These are phyloP conservation scores for Drosophila peninsularis DNA, from an alignment of 2,888 invertebrate species.

Conservation along the genomic window DNA sequence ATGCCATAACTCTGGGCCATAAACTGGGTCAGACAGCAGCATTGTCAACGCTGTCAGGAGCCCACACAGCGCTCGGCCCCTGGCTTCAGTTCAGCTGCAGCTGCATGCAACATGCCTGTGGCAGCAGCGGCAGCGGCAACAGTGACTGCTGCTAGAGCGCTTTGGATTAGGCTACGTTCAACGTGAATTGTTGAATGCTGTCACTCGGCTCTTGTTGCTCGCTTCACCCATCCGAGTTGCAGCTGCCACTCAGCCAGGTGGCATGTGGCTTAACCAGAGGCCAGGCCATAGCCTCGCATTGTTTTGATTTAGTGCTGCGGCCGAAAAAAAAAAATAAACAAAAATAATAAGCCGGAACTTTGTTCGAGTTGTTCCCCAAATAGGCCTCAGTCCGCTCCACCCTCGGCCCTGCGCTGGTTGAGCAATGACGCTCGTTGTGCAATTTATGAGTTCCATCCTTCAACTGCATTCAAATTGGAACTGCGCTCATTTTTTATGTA, in stretches of 20 bases:
- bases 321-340: conserved; percentile 6
- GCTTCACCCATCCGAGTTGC: conserved; percentile 18
- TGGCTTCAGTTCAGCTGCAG: conserved; percentile 21
- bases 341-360: conserved; percentile 19
- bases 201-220: conserved; percentile 45
- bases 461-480: conserved; percentile 19
- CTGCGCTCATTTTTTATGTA: conserved; percentile 4
- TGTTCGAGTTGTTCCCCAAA: conserved; percentile 8
- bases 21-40: conserved; percentile 54
- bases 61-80: conserved; percentile 12
- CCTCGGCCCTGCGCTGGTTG: not conserved
- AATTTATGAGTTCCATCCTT: conserved; percentile 29
- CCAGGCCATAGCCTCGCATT: conserved; percentile 25
- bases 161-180: conserved; percentile 52
- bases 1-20: conserved; percentile 35
- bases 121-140: conserved; percentile 19
- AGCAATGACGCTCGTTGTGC: conserved; percentile 10
- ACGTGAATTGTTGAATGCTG: conserved; percentile 51
- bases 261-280: conserved; percentile 6
- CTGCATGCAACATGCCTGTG: conserved; percentile 28
- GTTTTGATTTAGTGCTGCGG: conserved; percentile 38
- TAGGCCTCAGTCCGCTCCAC: not conserved
- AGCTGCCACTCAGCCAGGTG: conserved; percentile 27
- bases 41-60: conserved; percentile 53
- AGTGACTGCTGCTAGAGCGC: conserved; percentile 25